A percentile compares a stretch with the other conserved stretches of the same genome.
phyloP scores from a whole-genome alignment of 2,797 vertebrate genomes.

The Myoxocephalus aenaeus region DNA sequence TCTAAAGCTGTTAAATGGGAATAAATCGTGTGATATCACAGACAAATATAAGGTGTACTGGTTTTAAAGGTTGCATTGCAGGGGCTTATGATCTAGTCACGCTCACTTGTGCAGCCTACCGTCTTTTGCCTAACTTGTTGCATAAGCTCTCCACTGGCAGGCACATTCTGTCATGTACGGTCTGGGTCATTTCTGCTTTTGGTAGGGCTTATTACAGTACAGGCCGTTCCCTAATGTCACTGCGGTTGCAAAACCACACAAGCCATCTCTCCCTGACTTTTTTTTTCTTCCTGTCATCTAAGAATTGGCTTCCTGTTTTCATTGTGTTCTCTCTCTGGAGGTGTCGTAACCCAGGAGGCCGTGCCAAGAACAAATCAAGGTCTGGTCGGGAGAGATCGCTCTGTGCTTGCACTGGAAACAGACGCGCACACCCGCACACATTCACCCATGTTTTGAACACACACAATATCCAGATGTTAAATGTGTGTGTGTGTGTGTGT shows the following conservation, averaged over 20 bases:
- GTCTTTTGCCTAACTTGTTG: slow-evolving; percentile 80
- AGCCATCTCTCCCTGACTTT: slow-evolving; percentile 58
- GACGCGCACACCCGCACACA: slow-evolving; percentile 42
- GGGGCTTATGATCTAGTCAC: slow-evolving; percentile 60
- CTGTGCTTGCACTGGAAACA: slow-evolving; percentile 65
- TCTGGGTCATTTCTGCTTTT: slow-evolving; percentile 76
- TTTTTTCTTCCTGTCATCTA: slow-evolving; percentile 74
- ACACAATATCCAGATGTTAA: slow-evolving; percentile 72
- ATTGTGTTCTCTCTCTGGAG: slow-evolving; percentile 74
- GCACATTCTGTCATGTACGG: slow-evolving; percentile 68
- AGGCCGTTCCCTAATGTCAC: slow-evolving; percentile 81
- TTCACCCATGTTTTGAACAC: slow-evolving; percentile 36
- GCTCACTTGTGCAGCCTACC: slow-evolving; percentile 54
- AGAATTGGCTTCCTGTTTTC: slow-evolving; percentile 87
- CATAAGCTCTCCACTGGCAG: slow-evolving; percentile 75
- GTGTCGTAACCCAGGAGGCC: slow-evolving; percentile 74
- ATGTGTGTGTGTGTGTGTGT: slow-evolving; percentile 31
- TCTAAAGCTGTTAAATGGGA: slow-evolving; percentile 33
- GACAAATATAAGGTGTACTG: slow-evolving; percentile 40
- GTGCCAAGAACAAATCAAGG: slow-evolving; percentile 77
- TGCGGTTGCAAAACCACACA: slow-evolving; percentile 79
- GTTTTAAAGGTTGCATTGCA: slow-evolving; percentile 53
- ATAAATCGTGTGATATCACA: slow-evolving; percentile 30
- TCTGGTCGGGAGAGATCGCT: slow-evolving; percentile 66
- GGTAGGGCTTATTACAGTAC: slow-evolving; percentile 77